These are phyloP conservation scores for Clavelina lepadiformis DNA, from an alignment of 23 tunicate species.

Conservation along the genomic window DNA sequence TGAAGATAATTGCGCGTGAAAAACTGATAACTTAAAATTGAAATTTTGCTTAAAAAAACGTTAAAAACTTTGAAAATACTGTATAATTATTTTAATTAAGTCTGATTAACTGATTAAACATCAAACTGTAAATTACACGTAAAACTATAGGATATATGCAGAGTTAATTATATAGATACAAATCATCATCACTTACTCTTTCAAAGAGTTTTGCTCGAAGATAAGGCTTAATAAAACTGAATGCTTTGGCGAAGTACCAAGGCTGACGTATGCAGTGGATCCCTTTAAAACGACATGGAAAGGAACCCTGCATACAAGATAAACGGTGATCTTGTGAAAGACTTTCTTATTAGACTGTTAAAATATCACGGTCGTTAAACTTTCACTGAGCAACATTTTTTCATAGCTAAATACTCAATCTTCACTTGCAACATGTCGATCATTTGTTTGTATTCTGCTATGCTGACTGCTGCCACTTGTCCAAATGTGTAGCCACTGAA, in stretches of 20 bases:
- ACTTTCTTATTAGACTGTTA: not conserved
- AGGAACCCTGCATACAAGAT: slow-evolving; percentile 56
- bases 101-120: too few relatives aligned
- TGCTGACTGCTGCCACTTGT: slow-evolving; percentile 68
- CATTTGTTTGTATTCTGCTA: slow-evolving; percentile 63
- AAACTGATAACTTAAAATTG: too few relatives aligned
- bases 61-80: too few relatives aligned
- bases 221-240: slow-evolving; percentile 57
- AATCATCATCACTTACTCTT: slow-evolving; percentile 51
- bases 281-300: slow-evolving; percentile 84
- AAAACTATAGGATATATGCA: too few relatives aligned
- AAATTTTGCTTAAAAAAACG: too few relatives aligned
- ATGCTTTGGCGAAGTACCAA: slow-evolving; percentile 72
- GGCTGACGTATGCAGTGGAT: slow-evolving; percentile 81
- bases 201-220: slow-evolving; percentile 55
- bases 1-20: too few relatives aligned
- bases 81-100: too few relatives aligned
- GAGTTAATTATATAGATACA: too few relatives aligned
- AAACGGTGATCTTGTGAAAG: not conserved
- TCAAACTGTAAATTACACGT: too few relatives aligned
- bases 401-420: not conserved
- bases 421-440: slow-evolving; percentile 84
- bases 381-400: not conserved
- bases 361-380: not conserved
- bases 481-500: slow-evolving; percentile 62